Evolutionary conservation across 2,888 invertebrate genomes (phyloP).

Genomic region (Mimumesa dahlbomi): DNA sequence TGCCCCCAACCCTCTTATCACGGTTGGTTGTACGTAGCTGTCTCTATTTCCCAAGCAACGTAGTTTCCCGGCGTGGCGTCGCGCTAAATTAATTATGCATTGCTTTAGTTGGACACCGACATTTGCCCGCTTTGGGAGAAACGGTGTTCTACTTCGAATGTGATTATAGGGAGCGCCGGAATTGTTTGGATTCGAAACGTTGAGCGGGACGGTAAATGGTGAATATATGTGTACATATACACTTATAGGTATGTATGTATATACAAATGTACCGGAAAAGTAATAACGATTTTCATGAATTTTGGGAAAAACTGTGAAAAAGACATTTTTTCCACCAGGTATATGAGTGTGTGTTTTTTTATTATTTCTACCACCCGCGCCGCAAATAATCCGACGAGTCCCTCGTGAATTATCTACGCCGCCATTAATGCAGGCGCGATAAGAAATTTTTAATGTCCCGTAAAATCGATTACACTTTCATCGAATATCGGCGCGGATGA

Average conservation of each 20-base stretch:
- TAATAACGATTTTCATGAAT: not conserved
- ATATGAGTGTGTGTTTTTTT: too few relatives aligned
- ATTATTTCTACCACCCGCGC: too few relatives aligned
- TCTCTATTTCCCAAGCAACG: not conserved
- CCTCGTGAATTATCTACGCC: too few relatives aligned
- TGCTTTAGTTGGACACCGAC: slow-evolving; percentile 51
- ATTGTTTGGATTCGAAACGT: slow-evolving; percentile 49
- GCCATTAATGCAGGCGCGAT: not conserved
- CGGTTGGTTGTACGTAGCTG: too few relatives aligned
- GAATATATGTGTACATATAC: too few relatives aligned
- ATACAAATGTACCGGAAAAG: not conserved
- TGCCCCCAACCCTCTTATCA: too few relatives aligned
- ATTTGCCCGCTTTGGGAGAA: slow-evolving; percentile 36
- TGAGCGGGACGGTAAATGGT: too few relatives aligned
- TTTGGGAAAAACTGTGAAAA: too few relatives aligned
- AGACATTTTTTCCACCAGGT: too few relatives aligned
- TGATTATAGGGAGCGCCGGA: slow-evolving; percentile 38
- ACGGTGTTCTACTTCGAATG: slow-evolving; percentile 29
- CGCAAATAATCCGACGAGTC: slow-evolving; percentile 10
- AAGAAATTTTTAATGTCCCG: slow-evolving; percentile 22
- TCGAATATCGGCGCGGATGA: not conserved
- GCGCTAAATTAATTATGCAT: slow-evolving; percentile 64
- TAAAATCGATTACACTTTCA: slow-evolving; percentile 10
- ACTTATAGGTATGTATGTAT: slow-evolving; percentile 8
- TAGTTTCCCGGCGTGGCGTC: slow-evolving; percentile 34